Conservation (phyloP, 2,113 vertebrate species). For the Tragelaphus buxtoni region DNA sequence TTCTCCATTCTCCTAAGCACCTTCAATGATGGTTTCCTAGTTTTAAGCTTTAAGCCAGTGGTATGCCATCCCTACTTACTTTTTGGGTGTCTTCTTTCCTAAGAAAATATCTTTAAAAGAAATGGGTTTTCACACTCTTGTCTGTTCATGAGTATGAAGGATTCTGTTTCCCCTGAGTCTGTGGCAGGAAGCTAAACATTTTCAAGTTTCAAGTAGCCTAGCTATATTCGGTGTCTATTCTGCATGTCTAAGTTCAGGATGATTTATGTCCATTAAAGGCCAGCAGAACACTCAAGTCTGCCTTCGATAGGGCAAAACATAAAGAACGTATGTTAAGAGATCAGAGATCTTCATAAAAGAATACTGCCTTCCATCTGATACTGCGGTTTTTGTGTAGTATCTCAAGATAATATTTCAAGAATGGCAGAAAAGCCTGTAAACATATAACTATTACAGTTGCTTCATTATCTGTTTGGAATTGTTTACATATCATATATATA, state of each 20-base stretch:
- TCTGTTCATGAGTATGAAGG: neutral
- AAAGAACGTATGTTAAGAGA: neutral
- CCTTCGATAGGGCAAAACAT: conserved; percentile 35
- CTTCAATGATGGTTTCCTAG: conserved; percentile 8
- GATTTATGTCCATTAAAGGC: conserved; percentile 28
- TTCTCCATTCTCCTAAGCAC: conserved; percentile 16
- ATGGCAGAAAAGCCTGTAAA: neutral
- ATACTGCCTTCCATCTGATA: neutral
- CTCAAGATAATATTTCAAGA: conserved; percentile 1
- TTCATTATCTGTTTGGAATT: conserved; percentile 15
- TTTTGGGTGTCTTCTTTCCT: conserved; percentile 29
- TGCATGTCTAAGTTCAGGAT: conserved; percentile 39
- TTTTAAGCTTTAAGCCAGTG: conserved; percentile 33
- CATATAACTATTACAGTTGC: neutral
- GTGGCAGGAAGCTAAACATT: conserved; percentile 39
- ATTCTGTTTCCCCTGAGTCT: conserved; percentile 6
- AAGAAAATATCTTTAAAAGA: conserved; percentile 24
- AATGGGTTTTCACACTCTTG: neutral
- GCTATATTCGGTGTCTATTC: conserved; percentile 22
- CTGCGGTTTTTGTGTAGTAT: neutral
- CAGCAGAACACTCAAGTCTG: conserved; percentile 49
- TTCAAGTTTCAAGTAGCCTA: conserved; percentile 2
- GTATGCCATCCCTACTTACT: conserved; percentile 5
- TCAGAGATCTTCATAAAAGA: neutral
- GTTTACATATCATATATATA: neutral